Evolutionary conservation across 2,797 vertebrate genomes (phyloP).

Genomic region (Coilia nasus): DNA sequence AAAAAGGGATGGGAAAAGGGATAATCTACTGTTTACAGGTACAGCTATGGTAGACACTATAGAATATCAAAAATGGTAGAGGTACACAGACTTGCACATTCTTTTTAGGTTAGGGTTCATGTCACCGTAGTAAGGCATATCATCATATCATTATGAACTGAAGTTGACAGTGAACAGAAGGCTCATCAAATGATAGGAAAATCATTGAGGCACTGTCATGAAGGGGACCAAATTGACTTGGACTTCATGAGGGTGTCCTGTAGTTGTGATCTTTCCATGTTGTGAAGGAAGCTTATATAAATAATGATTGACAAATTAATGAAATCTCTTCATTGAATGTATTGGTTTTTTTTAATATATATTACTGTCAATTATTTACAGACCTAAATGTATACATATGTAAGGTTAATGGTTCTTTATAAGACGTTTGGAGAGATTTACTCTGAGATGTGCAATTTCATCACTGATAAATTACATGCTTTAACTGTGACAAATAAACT

Average conservation of each 20-base stretch:
- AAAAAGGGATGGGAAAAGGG: not conserved
- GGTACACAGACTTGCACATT: not conserved
- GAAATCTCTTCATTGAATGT: constrained; percentile 7
- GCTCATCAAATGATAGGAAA: not conserved
- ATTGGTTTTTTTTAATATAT: not conserved
- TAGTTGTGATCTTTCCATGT: not conserved
- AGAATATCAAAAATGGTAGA: not conserved
- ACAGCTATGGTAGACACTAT: not conserved
- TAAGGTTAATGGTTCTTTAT: not conserved
- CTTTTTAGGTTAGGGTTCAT: not conserved
- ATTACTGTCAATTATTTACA: not conserved
- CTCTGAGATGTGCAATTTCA: not conserved
- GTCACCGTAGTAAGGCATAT: not conserved
- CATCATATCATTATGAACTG: not conserved
- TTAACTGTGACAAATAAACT: constrained; percentile 4
- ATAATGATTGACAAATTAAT: constrained; percentile 13
- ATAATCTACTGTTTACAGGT: not conserved
- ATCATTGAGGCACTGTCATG: not conserved
- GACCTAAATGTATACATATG: no score
- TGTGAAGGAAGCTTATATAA: not conserved
- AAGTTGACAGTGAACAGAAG: constrained; percentile 8
- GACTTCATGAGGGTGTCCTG: not conserved
- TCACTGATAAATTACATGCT: constrained; percentile 7
- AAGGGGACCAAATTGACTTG: not conserved
- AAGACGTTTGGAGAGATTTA: constrained; percentile 1